These are phyloP conservation scores for Homalodisca vitripennis DNA, from an alignment of 1,140 invertebrate genomes.

Conservation along the genomic window DNA sequence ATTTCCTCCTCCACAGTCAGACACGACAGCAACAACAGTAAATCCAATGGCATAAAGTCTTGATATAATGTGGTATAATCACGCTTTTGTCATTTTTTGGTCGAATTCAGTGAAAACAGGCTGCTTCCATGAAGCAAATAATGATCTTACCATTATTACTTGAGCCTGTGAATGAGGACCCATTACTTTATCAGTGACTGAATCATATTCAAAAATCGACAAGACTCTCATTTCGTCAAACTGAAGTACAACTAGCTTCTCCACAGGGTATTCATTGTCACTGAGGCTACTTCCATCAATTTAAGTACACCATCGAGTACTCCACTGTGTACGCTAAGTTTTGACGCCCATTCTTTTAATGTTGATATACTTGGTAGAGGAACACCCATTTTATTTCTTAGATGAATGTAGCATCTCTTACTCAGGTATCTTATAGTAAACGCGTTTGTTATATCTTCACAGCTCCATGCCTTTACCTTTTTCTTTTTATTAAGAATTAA, in stretches of 20 bases:
- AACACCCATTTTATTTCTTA: constrained; percentile 7
- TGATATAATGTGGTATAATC: constrained; percentile 42
- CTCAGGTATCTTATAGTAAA: constrained; percentile 6
- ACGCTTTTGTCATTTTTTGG: constrained; percentile 42
- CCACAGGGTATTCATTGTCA: constrained; percentile 28
- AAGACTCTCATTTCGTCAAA: constrained; percentile 45
- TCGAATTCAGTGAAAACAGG: constrained; percentile 45
- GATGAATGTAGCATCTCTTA: not conserved
- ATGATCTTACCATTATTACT: constrained; percentile 39
- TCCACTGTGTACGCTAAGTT: not conserved
- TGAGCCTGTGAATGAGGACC: constrained; percentile 13
- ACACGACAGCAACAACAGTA: constrained; percentile 44
- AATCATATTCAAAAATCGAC: constrained; percentile 45
- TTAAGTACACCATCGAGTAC: not conserved
- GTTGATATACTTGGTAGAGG: constrained; percentile 4
- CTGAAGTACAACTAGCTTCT: constrained; percentile 42
- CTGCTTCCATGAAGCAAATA: constrained; percentile 47
- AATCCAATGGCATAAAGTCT: constrained; percentile 41
- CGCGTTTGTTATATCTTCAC: constrained; percentile 4
- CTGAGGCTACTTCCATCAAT: not conserved
- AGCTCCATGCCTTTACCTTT: not conserved
- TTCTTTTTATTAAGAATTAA: not conserved
- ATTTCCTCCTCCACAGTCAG: constrained; percentile 45
- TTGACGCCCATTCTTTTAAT: constrained; percentile 10
- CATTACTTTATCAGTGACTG: constrained; percentile 39